Evolutionary conservation across 2,888 invertebrate genomes (phyloP).

Genomic region (Apomyelois bistriatella): DNA sequence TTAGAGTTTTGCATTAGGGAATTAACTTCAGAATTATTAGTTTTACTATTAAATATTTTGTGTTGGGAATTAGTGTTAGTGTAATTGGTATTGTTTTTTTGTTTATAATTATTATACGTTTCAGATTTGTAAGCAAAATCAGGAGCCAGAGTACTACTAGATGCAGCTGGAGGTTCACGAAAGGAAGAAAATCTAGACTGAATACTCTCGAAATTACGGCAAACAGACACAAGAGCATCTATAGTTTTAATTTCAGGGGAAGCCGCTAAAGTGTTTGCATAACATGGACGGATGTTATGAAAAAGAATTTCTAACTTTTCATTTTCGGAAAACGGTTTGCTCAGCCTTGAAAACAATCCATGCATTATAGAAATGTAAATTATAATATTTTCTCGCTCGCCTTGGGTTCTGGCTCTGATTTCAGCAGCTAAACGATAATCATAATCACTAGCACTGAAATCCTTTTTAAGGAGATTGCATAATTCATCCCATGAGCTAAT

Average conservation of each 20-base stretch:
- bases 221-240: background rate
- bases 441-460: background rate
- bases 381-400: background rate
- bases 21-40: no score
- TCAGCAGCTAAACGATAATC: background rate
- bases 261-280: background rate
- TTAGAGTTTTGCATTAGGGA: no score
- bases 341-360: background rate
- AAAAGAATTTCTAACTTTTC: background rate
- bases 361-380: background rate
- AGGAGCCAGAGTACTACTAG: background rate
- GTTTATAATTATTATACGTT: background rate
- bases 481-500: background rate
- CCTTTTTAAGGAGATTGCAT: background rate
- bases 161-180: background rate
- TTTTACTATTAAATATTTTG: no score
- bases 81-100: background rate
- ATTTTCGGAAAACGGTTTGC: background rate
- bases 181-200: background rate
- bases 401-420: background rate
- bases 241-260: background rate
- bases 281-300: background rate
- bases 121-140: background rate
- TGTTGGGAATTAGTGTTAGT: no score
- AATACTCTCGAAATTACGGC: background rate